A percentile compares a stretch with the other conserved stretches of the same genome.
Evolutionary conservation across 1,140 invertebrate genomes (phyloP).

Genomic region (Cyphomyrmex costatus): DNA sequence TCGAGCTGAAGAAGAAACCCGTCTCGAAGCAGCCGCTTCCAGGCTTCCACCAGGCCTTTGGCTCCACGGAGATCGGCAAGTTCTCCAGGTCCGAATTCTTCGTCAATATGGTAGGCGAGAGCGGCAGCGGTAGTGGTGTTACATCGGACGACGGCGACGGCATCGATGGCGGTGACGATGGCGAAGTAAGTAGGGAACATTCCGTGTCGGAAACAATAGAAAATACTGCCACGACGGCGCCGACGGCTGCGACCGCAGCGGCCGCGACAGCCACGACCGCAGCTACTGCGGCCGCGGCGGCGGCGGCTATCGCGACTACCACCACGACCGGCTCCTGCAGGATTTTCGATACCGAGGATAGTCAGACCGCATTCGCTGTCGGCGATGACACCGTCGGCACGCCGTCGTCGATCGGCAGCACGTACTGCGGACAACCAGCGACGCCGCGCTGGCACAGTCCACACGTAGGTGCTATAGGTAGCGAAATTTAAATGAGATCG

Average conservation of each 20-base stretch:
- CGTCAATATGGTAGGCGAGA: conserved; percentile 83
- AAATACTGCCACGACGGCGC: conserved; percentile 8
- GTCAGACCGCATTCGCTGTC: conserved; percentile 35
- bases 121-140: conserved; percentile 15
- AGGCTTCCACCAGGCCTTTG: conserved; percentile 92
- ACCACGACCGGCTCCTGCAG: conserved; percentile 41
- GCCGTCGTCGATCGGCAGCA: conserved; percentile 38
- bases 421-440: conserved; percentile 62
- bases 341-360: conserved; percentile 60
- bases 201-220: conserved; percentile 37
- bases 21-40: conserved; percentile 88
- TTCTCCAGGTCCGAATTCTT: conserved; percentile 88
- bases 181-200: conserved; percentile 72
- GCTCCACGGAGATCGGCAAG: conserved; percentile 92
- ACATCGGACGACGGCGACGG: neutral
- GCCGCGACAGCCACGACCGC: conserved; percentile 32
- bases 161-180: conserved; percentile 41
- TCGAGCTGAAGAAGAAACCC: conserved; percentile 75
- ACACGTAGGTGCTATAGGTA: conserved; percentile 82
- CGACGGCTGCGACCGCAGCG: neutral
- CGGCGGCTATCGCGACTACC: conserved; percentile 7
- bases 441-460: conserved; percentile 85
- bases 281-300: neutral
- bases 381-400: conserved; percentile 57
- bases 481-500: conserved; percentile 81